These are phyloP conservation scores for Blomia tropicalis DNA, from an alignment of 2,888 invertebrate species.

Conservation along the genomic window DNA sequence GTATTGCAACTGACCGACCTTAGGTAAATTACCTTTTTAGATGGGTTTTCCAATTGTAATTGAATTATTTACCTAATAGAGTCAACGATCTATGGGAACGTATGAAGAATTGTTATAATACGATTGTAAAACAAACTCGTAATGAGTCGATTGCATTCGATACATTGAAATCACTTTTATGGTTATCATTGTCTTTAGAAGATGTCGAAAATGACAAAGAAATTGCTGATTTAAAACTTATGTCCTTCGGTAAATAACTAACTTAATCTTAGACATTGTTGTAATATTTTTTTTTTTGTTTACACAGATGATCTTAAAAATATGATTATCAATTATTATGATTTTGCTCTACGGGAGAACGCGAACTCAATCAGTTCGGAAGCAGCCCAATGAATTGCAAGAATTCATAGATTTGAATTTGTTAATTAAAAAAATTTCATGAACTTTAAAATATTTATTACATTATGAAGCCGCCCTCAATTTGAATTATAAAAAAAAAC, in stretches of 20 bases:
- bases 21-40: conserved; percentile 5
- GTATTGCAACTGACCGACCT: conserved; percentile 13
- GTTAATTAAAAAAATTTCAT: too few relatives aligned
- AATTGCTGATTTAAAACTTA: not conserved
- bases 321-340: not conserved
- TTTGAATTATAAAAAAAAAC: too few relatives aligned
- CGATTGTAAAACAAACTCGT: not conserved
- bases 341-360: conserved; percentile 11
- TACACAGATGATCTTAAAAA: not conserved
- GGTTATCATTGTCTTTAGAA: conserved; percentile 14
- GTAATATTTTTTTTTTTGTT: not conserved
- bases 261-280: too few relatives aligned
- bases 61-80: not conserved
- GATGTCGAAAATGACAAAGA: not conserved
- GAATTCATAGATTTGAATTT: too few relatives aligned
- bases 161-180: not conserved
- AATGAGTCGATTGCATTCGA: conserved; percentile 5
- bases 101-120: conserved; percentile 9
- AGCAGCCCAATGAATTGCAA: too few relatives aligned
- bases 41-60: not conserved
- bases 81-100: conserved; percentile 13
- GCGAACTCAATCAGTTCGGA: not conserved
- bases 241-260: conserved; percentile 11
- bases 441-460: not conserved
- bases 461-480: too few relatives aligned